These are phyloP conservation scores for Campoletis raptor DNA, from an alignment of 2,888 invertebrate genomes.

Conservation along the genomic window DNA sequence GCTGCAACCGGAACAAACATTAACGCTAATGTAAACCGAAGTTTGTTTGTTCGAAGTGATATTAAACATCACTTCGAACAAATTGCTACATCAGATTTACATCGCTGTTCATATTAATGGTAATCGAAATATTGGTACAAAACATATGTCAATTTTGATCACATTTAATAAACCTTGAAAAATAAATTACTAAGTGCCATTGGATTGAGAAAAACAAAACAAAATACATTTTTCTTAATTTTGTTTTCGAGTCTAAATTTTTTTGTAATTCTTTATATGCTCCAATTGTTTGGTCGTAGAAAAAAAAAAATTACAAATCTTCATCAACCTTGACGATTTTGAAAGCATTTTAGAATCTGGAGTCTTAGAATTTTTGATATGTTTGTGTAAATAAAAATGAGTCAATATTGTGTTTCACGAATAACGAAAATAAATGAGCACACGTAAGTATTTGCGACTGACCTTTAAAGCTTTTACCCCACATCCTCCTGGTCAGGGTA, in stretches of 20 bases:
- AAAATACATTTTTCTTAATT: neutral
- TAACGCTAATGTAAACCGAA: constrained; percentile 38
- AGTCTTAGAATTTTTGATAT: neutral
- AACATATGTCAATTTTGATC: neutral
- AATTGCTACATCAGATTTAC: neutral
- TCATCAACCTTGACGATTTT: neutral
- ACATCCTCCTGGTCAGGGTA: constrained; percentile 94
- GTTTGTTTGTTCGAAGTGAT: no score
- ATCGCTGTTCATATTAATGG: neutral
- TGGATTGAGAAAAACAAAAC: neutral
- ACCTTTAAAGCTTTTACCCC: constrained; percentile 95
- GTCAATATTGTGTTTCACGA: neutral
- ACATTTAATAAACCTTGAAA: neutral
- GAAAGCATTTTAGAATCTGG: neutral
- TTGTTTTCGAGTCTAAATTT: no score
- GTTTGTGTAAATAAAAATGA: neutral
- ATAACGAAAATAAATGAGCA: neutral
- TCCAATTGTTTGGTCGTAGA: no score
- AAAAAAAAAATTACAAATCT: no score
- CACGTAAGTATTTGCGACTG: constrained; percentile 43
- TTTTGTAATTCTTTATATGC: no score
- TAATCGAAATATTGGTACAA: neutral
- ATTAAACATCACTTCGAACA: constrained; percentile 1
- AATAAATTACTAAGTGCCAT: neutral
- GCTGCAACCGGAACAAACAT: constrained; percentile 38